A percentile compares a stretch with the other conserved stretches of the same genome.
These are phyloP conservation scores for Epinotia brunnichana DNA, from an alignment of 2,888 invertebrate genomes.

Conservation along the genomic window DNA sequence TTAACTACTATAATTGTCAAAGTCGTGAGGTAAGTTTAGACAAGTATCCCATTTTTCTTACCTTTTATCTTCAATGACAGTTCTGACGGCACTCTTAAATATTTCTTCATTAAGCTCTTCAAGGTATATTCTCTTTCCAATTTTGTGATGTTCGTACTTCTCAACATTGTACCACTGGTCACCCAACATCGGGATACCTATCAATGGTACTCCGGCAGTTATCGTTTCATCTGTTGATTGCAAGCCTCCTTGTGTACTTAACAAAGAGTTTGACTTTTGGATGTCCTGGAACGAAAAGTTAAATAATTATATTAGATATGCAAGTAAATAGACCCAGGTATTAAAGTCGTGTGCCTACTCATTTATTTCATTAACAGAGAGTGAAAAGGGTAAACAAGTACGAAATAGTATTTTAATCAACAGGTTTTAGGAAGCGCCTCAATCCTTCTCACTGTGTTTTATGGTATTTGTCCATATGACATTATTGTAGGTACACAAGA, in stretches of 20 bases:
- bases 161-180: constrained; percentile 15
- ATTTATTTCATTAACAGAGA: no score
- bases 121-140: constrained; percentile 5
- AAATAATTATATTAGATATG: no score
- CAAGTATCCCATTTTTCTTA: not conserved
- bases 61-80: constrained; percentile 12
- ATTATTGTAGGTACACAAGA: no score
- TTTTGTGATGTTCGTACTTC: not conserved
- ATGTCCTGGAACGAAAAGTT: constrained; percentile 3
- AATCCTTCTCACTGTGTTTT: no score
- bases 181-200: constrained; percentile 2
- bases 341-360: no score
- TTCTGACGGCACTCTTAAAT: not conserved
- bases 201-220: constrained; percentile 11
- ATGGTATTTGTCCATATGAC: no score
- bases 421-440: no score
- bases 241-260: constrained; percentile 9
- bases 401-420: no score
- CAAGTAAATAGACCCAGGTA: no score
- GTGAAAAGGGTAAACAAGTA: no score
- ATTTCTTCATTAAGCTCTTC: constrained; percentile 1
- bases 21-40: no score
- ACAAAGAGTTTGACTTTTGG: constrained; percentile 19
- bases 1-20: no score
- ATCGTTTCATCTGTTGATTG: constrained; percentile 18